Base-by-base conservation (phyloP, 2,888 invertebrate genomes). In the Cecidostiba fungosa region DNA sequence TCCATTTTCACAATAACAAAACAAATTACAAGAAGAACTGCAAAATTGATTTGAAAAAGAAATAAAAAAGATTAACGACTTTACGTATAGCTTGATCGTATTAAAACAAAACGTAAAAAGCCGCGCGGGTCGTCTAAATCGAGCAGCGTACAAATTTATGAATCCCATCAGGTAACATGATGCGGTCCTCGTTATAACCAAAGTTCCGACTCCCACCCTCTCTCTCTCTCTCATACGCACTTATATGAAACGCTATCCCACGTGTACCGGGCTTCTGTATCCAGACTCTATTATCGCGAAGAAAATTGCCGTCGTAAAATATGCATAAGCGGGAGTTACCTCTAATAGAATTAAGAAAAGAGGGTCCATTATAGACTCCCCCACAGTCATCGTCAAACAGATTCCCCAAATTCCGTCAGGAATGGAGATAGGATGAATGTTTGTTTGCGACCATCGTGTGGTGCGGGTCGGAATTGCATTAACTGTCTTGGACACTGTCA, bases 281-380 rank as follows among this genome's bases (percentile, higher is more conserved):
- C 6, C 36, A 19, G n/a, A 54, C 5, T n/a, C n/a, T 6, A 54
- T 54, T 54, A n/a, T n/a, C n/a, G 26, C 3, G 32, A n/a, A 47
- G 50, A 69, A 76, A 82, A 69, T 82, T 82, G 69, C 36, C 66
- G 32, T 47, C 62, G 36, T 69, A 69, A 81, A 50, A 26, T 54
- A 50, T 50, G 74, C 29, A 82, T 69, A 69, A 76, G 47, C 23
- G 43, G 43, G 54, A 39, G 19, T 29, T 43, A 43, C 69, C 50
- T 70, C 3, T 43, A 3, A 32, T 36, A 47, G 32, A 47, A 70
- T 47, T 14, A 50, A 79, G 50, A 23, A 39, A 16, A 26, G 12
- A n/a, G 66, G 39, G 39, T n/a, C 39, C 36, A 70, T 72, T n/a
- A 72, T 43, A 43, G n/a, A n/a, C 39, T 23, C 14, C 8, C 23